Evolutionary conservation across 2,113 vertebrate genomes (phyloP), one percentile per base, ranked within the genome.

Genomic region (Dryoscopus gambensis): DNA sequence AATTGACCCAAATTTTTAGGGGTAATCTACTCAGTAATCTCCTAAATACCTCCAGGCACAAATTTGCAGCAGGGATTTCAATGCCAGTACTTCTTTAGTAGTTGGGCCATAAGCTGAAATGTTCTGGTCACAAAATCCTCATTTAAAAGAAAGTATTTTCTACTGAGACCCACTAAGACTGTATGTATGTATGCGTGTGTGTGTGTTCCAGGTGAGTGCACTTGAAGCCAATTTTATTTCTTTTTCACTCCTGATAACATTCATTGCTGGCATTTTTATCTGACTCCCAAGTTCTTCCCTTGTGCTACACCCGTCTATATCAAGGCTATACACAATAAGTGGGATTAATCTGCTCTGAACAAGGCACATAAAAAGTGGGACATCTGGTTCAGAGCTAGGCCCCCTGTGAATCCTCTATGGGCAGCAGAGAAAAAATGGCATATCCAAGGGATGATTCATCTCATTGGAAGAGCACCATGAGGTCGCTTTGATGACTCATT

Each of bases 1-100:
- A 84, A 59, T 40, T 87, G 85, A 88, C 88, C 64, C 68, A 92
- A 84, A 84, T 92, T 91, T 89, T 93, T 75, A 74, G 59, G 75
- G 27, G 82, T 92, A 96, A 96, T 96, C 85, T 63, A 1, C 68
- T 81, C 65, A 28, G 73, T 96, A 93, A 96, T 90, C 95, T 96
- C 78, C 79, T 94, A 75, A 94, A 84, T 92, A 75, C 52, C n/a
- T 93, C 12, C 52, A 96, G 60, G 52, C 12, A 96, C 33, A 93
- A 95, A 88, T 77, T 7, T 77, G 55, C 70, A 83, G 67, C 24
- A 63, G 47, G 63, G 76, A 96, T 94, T 97, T 95, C 85, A 90
- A 42, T 20, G 82, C 49, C 60, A 92, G 52, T 75, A 39, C 28
- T 52, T 85, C 90, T 90, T 92, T 78, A 90, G 88, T 84, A 65